Evolutionary conservation across 2,113 vertebrate genomes (phyloP).

Genomic region (Pungitius pungitius): DNA sequence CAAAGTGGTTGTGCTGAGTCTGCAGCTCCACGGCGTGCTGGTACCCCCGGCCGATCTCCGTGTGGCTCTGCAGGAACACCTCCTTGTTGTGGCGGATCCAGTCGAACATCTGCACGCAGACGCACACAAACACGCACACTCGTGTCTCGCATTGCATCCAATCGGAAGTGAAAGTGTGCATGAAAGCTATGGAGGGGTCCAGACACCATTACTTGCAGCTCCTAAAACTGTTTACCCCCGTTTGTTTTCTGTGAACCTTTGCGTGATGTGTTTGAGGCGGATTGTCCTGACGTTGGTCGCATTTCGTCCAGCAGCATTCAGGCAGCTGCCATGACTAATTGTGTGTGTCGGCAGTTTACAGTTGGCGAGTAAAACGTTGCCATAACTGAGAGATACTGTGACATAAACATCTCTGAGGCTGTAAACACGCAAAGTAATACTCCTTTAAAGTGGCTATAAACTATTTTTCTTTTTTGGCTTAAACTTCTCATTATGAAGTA

Average conservation of each 20-base stretch:
- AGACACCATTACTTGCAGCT: neutral
- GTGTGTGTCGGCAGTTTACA: neutral
- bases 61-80: conserved; percentile 96
- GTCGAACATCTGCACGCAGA: conserved; percentile 91
- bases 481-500: neutral
- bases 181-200: neutral
- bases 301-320: neutral
- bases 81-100: conserved; percentile 99
- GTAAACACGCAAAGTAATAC: neutral
- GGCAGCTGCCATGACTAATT: conserved; percentile 9
- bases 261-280: neutral
- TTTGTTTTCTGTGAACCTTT: neutral
- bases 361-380: neutral
- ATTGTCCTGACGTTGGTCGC: neutral
- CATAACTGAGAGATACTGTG: neutral
- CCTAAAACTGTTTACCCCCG: neutral
- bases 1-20: conserved; percentile 98
- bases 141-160: neutral
- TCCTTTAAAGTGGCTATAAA: neutral
- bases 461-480: neutral
- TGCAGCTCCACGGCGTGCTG: conserved; percentile 96
- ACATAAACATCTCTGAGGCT: neutral
- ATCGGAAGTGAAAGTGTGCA: neutral
- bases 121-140: conserved; percentile 13
- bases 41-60: conserved; percentile 94